These are phyloP conservation scores for Cossypha polioptera DNA, from an alignment of 2,797 vertebrate genomes.

Conservation along the genomic window DNA sequence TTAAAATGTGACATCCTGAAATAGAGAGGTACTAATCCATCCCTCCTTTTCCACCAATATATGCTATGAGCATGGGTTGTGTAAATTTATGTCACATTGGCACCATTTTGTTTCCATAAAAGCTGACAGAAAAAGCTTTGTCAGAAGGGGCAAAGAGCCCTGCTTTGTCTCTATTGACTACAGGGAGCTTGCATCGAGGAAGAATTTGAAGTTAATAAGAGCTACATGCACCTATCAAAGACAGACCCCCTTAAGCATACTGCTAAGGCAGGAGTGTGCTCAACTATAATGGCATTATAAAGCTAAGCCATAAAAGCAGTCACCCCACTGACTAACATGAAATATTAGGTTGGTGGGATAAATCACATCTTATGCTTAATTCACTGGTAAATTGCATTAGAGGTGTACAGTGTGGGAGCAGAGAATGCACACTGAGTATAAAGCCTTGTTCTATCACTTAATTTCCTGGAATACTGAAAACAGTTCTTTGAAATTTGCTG, in stretches of 20 bases:
- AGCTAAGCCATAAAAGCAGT: conserved; percentile 39
- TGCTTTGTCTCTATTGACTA: neutral
- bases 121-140: neutral
- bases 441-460: conserved; percentile 43
- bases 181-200: neutral
- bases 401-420: conserved; percentile 39
- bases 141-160: neutral
- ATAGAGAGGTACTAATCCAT: neutral
- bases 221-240: neutral
- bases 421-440: conserved; percentile 50
- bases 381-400: conserved; percentile 64
- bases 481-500: conserved; percentile 35
- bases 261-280: conserved; percentile 8
- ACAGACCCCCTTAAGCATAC: neutral
- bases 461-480: conserved; percentile 50
- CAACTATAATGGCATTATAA: conserved; percentile 41
- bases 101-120: neutral
- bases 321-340: conserved; percentile 49
- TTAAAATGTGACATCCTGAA: neutral
- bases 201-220: conserved; percentile 23
- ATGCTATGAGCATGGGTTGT: neutral
- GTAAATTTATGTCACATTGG: neutral
- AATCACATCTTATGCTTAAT: conserved; percentile 61
- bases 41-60: neutral
- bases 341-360: conserved; percentile 59